phyloP scores from a whole-genome alignment of 2,113 vertebrate species.

The Clupea harengus region DNA sequence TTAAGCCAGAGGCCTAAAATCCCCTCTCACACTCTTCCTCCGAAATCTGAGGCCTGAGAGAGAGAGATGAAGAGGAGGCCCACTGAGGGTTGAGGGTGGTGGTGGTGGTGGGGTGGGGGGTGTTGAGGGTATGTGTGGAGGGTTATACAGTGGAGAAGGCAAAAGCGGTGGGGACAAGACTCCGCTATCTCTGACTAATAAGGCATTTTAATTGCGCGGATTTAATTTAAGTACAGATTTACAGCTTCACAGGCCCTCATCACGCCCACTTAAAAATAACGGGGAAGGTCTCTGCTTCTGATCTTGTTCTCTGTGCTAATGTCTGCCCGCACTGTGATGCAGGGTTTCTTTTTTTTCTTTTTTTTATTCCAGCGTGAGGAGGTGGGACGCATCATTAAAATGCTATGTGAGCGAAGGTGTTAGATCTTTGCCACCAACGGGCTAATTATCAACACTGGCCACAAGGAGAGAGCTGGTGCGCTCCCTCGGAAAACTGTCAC shows the following conservation, averaged over 20 bases:
- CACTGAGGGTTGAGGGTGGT: background rate
- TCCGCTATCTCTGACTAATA: slow-evolving; percentile 50
- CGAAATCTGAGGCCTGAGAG: slow-evolving; percentile 46
- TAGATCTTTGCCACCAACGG: slow-evolving; percentile 61
- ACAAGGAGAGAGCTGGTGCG: slow-evolving; percentile 55
- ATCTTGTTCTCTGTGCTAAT: slow-evolving; percentile 29
- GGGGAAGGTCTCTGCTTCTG: slow-evolving; percentile 26
- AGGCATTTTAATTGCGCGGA: slow-evolving; percentile 49
- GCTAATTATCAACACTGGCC: slow-evolving; percentile 67
- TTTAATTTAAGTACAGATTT: slow-evolving; percentile 52
- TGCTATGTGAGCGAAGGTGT: slow-evolving; percentile 59
- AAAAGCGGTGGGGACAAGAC: slow-evolving; percentile 19
- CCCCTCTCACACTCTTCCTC: slow-evolving; percentile 37
- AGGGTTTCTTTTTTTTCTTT: background rate
- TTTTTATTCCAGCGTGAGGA: slow-evolving; percentile 28
- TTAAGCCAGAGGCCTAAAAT: slow-evolving; percentile 65
- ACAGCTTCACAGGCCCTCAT: slow-evolving; percentile 43
- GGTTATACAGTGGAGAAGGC: background rate
- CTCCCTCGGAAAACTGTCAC: slow-evolving; percentile 58
- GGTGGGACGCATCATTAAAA: slow-evolving; percentile 56
- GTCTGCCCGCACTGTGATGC: slow-evolving; percentile 33
- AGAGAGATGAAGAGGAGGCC: slow-evolving; percentile 41
- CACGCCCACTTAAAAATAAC: slow-evolving; percentile 47
- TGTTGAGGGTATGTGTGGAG: background rate
- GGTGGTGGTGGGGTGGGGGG: background rate